Percentiles rank a stretch among this genome's conserved stretches.
These are phyloP conservation scores for Pelagia noctiluca DNA, from an alignment of 30 jellyfish, hydroid and myxozoan genomes.

Conservation along the genomic window DNA sequence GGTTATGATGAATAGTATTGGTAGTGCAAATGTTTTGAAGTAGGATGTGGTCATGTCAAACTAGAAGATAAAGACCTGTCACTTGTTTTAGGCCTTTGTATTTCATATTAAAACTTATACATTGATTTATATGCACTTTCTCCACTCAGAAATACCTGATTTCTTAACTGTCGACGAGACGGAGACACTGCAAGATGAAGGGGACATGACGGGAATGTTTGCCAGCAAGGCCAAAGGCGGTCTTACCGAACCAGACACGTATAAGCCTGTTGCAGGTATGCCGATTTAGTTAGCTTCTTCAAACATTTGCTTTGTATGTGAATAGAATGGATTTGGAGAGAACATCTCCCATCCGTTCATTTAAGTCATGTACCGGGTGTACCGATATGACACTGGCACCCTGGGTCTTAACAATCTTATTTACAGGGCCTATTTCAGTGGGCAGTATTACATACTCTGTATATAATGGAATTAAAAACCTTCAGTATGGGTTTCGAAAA, in stretches of 20 bases:
- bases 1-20: neutral
- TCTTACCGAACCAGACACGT: conserved; percentile 79
- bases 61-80: neutral
- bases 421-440: neutral
- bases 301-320: no score
- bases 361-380: neutral
- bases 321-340: no score
- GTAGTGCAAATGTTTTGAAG: neutral
- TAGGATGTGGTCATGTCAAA: neutral
- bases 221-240: conserved; percentile 93
- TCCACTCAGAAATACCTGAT: conserved; percentile 76
- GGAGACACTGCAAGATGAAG: conserved; percentile 59
- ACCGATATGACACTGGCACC: neutral
- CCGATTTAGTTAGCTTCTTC: neutral
- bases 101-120: neutral
- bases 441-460: no score
- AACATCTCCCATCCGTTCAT: neutral
- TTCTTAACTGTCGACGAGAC: conserved; percentile 83
- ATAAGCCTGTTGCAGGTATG: conserved; percentile 77
- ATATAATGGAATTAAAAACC: no score
- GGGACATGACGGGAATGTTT: conserved; percentile 75
- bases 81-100: neutral
- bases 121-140: neutral
- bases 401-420: neutral
- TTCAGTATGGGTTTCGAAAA: no score